A percentile compares a stretch with the other conserved stretches of the same genome.
Conservation (phyloP, 2,797 vertebrate genomes). For the Syndactyla subalaris region DNA sequence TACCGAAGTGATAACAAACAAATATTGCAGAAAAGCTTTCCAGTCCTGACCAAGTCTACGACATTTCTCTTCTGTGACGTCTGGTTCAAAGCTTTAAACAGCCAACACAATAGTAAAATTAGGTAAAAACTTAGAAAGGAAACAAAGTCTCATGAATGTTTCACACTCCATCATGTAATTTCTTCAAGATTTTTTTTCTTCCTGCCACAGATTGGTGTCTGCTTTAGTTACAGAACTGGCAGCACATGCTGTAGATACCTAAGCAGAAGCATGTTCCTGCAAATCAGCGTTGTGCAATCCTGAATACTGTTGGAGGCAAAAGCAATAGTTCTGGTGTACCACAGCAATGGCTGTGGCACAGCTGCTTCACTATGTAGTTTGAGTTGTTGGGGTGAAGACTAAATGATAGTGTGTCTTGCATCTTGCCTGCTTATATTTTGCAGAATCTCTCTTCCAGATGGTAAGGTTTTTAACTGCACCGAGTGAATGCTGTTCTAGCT, state of each 20-base stretch:
- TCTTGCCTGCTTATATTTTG: neutral
- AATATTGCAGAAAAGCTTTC: slow-evolving; percentile 49
- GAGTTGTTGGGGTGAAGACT: neutral
- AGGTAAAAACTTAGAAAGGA: neutral
- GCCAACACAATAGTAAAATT: slow-evolving; percentile 1
- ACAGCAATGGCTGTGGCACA: neutral
- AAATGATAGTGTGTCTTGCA: neutral
- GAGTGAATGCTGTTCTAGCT: neutral
- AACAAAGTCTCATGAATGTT: neutral
- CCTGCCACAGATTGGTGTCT: neutral
- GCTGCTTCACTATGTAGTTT: neutral
- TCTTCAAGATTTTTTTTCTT: neutral
- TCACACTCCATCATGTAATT: neutral
- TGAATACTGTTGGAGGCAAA: neutral
- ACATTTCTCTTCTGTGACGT: neutral
- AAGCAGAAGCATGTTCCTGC: neutral
- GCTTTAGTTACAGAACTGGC: neutral
- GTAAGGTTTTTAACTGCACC: neutral
- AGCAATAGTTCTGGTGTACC: neutral
- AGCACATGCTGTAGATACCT: neutral
- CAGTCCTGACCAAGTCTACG: slow-evolving; percentile 2
- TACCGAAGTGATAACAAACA: slow-evolving; percentile 33
- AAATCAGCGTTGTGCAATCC: neutral
- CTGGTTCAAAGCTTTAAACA: slow-evolving; percentile 45
- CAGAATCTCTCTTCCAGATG: neutral